Evolutionary conservation across 2,888 invertebrate species (phyloP).

Genomic region (Helleia helle): DNA sequence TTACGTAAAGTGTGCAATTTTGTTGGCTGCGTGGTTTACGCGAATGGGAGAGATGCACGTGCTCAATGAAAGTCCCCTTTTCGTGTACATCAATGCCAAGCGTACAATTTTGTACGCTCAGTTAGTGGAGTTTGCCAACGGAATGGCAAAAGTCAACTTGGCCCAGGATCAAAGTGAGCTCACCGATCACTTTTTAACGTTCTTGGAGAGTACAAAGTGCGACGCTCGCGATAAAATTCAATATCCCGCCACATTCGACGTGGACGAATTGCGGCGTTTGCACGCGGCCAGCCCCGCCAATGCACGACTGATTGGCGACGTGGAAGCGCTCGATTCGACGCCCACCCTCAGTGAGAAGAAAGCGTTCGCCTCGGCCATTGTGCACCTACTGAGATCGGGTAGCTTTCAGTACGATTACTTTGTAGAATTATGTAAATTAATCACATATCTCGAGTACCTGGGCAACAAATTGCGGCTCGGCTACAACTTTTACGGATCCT

Average conservation of each 20-base stretch:
- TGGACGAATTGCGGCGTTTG: not conserved
- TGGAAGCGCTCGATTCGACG: not conserved
- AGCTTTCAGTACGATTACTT: constrained; percentile 7
- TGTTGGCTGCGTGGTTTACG: constrained; percentile 1
- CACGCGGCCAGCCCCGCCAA: not conserved
- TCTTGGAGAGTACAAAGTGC: constrained; percentile 3
- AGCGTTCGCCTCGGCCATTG: constrained; percentile 8
- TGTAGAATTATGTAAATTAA: constrained; percentile 7
- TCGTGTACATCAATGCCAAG: constrained; percentile 5
- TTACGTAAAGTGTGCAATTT: not conserved
- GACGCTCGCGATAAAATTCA: constrained; percentile 2
- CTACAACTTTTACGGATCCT: constrained; percentile 4
- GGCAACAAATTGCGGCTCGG: constrained; percentile 1
- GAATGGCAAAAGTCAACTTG: not conserved
- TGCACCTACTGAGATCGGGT: constrained; percentile 2
- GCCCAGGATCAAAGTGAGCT: not conserved
- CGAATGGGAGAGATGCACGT: constrained; percentile 4
- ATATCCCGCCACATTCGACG: constrained; percentile 5
- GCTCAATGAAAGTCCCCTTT: constrained; percentile 5
- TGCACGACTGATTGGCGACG: constrained; percentile 1
- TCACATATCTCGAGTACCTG: constrained; percentile 4
- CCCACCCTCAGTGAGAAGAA: not conserved
- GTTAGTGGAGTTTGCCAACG: constrained; percentile 4
- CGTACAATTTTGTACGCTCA: constrained; percentile 2
- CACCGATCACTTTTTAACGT: constrained; percentile 1